These are phyloP conservation scores for Parauchenoglanis punctatus DNA, from an alignment of 2,797 vertebrate genomes.

Conservation along the genomic window DNA sequence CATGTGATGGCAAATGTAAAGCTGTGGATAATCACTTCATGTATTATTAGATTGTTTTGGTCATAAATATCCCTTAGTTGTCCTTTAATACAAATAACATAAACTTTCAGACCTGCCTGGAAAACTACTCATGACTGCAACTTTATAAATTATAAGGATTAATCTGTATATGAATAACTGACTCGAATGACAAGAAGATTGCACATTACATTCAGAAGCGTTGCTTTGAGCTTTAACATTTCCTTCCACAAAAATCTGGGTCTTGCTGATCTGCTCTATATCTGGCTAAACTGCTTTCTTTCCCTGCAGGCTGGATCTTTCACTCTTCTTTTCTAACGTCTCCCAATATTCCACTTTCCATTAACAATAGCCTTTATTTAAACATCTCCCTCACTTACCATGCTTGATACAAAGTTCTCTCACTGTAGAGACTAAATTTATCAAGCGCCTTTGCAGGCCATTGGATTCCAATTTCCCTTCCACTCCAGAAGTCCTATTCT, in stretches of 20 bases:
- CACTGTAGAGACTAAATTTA: not conserved
- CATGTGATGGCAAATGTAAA: not conserved
- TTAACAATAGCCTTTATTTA: not conserved
- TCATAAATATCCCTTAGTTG: not conserved
- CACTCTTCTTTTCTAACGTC: not conserved
- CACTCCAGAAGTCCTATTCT: not conserved
- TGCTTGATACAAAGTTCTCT: not conserved
- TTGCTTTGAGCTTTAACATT: not conserved
- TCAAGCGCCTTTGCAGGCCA: not conserved
- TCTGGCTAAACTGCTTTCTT: not conserved
- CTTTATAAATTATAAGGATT: not conserved
- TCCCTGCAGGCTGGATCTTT: constrained; percentile 9
- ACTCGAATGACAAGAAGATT: constrained; percentile 13
- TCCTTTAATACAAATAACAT: not conserved
- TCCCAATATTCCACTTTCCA: constrained; percentile 5
- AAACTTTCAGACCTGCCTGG: not conserved
- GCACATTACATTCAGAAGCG: not conserved
- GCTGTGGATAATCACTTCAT: not conserved
- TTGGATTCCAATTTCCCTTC: not conserved
- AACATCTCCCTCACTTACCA: not conserved
- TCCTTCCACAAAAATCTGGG: not conserved
- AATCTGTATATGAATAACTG: not conserved
- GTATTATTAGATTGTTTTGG: not conserved
- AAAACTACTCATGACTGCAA: not conserved
- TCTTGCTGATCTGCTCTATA: constrained; percentile 18